Percentiles rank a stretch among this genome's conserved stretches.
Evolutionary conservation across 35 echinoderm and acorn worm genomes (phyloP).

Genomic region (Eucidaris tribuloides): DNA sequence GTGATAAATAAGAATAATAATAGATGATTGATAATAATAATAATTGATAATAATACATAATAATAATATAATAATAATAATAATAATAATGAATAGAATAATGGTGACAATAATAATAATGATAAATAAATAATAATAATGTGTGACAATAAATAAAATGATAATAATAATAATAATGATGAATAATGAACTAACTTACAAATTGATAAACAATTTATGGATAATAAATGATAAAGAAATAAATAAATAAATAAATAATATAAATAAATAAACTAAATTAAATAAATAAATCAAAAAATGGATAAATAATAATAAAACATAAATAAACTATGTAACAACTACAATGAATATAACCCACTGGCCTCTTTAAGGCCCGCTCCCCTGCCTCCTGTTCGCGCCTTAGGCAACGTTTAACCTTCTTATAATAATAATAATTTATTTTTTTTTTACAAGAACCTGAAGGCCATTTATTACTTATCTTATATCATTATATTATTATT

Average conservation of each 20-base stretch:
- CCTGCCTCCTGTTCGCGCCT: not conserved
- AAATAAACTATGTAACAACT: not conserved
- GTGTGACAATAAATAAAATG: not conserved
- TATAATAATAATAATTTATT: too few species aligned
- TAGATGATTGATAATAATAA: not conserved
- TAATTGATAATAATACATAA: slow-evolving; percentile 4
- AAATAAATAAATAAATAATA: not conserved
- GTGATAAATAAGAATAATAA: too few species aligned
- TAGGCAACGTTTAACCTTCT: not conserved
- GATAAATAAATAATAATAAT: not conserved
- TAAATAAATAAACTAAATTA: not conserved
- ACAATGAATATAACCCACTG: not conserved
- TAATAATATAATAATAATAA: slow-evolving; percentile 8
- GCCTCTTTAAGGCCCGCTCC: not conserved
- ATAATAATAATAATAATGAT: slow-evolving; percentile 2
- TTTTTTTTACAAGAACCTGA: too few species aligned
- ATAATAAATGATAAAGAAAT: not conserved
- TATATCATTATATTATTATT: too few species aligned
- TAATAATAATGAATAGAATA: not conserved
- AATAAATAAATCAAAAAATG: not conserved
- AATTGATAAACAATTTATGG: too few species aligned
- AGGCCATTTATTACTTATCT: too few species aligned
- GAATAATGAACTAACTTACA: not conserved
- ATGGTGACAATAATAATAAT: slow-evolving; percentile 1
- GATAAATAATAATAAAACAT: not conserved